Conservation (phyloP, 1,140 invertebrate genomes). For the Trypoxylus dichotomus region DNA sequence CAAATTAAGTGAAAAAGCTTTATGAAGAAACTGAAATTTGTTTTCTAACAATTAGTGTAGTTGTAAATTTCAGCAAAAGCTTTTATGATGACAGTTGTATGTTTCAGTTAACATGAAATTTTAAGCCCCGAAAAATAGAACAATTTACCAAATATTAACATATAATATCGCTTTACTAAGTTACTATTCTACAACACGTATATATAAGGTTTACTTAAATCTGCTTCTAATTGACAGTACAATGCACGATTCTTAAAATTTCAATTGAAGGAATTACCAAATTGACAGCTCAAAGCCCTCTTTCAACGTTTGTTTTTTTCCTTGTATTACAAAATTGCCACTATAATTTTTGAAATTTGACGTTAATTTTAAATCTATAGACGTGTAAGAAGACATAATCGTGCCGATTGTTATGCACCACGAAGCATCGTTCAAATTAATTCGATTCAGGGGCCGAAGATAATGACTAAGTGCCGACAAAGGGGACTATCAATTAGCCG, state of each 20-base stretch:
- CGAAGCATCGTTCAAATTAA: slow-evolving; percentile 8
- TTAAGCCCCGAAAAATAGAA: no score
- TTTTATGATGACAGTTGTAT: no score
- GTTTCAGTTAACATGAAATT: no score
- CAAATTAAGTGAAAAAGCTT: no score
- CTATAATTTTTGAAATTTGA: slow-evolving; percentile 3
- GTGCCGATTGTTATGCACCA: not conserved
- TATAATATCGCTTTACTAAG: no score
- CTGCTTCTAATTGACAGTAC: not conserved
- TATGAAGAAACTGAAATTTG: no score
- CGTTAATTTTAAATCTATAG: not conserved
- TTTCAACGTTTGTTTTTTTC: not conserved
- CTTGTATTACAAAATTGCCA: not conserved
- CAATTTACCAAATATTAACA: no score
- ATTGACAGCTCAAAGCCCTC: not conserved
- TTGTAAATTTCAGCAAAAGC: no score
- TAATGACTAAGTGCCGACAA: slow-evolving; percentile 10
- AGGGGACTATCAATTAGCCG: slow-evolving; percentile 7
- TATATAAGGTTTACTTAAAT: not conserved
- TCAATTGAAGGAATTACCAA: not conserved
- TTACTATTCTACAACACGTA: no score
- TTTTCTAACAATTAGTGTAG: no score
- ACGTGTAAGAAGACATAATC: not conserved
- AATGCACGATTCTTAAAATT: not conserved
- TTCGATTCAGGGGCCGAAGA: not conserved